A percentile compares a stretch with the other conserved stretches of the same genome.
Evolutionary conservation across 2,888 invertebrate genomes (phyloP).

Genomic region (Lasioglossum zephyrum): DNA sequence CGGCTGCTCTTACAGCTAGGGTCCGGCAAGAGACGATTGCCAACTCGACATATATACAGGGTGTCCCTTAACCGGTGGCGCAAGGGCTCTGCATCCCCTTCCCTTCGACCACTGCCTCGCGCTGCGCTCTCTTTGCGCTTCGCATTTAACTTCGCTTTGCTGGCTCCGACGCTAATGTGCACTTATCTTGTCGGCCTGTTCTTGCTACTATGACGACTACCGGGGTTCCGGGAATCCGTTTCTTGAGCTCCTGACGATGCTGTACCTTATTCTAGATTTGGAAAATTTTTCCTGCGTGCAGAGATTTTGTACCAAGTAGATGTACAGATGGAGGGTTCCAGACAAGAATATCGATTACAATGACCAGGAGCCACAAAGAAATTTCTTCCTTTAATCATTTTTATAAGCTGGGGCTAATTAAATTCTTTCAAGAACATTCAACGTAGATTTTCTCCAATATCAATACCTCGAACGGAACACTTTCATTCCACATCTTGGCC

Average conservation of each 20-base stretch:
- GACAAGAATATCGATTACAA: background rate
- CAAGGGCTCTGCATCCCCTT: background rate
- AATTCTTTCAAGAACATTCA: background rate
- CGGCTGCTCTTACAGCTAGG: slow-evolving; percentile 75
- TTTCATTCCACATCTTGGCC: background rate
- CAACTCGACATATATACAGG: slow-evolving; percentile 59
- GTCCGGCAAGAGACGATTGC: slow-evolving; percentile 62
- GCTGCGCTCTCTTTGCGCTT: background rate
- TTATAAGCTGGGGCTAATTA: background rate
- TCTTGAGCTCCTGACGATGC: background rate
- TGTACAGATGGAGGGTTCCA: background rate
- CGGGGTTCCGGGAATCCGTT: background rate
- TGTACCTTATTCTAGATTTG: background rate
- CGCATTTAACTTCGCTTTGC: background rate
- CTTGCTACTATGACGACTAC: background rate
- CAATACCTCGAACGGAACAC: background rate
- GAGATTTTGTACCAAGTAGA: background rate
- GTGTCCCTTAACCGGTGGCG: slow-evolving; percentile 3
- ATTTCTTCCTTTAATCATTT: background rate
- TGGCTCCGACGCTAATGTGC: background rate
- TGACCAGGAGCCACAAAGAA: too few relatives aligned
- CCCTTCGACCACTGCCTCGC: background rate
- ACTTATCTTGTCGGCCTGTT: slow-evolving; percentile 4
- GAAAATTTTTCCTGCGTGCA: background rate
- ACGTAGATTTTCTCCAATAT: background rate